A percentile compares a stretch with the other conserved stretches of the same genome.
Evolutionary conservation across 1,140 invertebrate genomes (phyloP).

Genomic region (Lutraria rhynchaena): DNA sequence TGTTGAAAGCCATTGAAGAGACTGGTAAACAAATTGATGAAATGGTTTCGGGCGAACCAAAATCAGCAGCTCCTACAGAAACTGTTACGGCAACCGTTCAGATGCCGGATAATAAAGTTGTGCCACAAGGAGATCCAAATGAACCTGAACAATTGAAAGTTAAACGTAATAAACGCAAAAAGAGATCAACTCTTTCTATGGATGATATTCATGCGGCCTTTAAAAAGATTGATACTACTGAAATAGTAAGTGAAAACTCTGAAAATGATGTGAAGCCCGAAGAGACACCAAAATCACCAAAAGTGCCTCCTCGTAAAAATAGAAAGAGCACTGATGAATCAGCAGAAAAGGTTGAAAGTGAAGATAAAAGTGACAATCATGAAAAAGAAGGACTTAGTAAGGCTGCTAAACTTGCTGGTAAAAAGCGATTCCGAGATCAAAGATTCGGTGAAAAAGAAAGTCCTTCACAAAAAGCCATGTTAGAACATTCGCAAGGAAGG

Average conservation of each 20-base stretch:
- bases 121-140: slow-evolving; percentile 49
- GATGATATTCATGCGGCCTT: slow-evolving; percentile 76
- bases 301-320: slow-evolving; percentile 36
- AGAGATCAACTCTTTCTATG: slow-evolving; percentile 69
- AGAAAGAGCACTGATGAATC: slow-evolving; percentile 33
- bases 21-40: slow-evolving; percentile 67
- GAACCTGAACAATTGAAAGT: slow-evolving; percentile 69
- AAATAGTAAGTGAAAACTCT: slow-evolving; percentile 18
- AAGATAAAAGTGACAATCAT: slow-evolving; percentile 41
- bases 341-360: slow-evolving; percentile 44
- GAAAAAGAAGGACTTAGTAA: slow-evolving; percentile 64
- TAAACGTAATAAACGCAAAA: slow-evolving; percentile 73
- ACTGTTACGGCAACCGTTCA: slow-evolving; percentile 41
- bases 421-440: slow-evolving; percentile 72
- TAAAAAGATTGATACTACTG: slow-evolving; percentile 54
- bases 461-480: slow-evolving; percentile 55
- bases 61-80: slow-evolving; percentile 42
- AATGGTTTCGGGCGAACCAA: slow-evolving; percentile 45
- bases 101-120: slow-evolving; percentile 32
- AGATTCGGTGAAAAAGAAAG: slow-evolving; percentile 74
- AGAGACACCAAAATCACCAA: slow-evolving; percentile 58
- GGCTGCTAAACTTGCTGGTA: slow-evolving; percentile 74
- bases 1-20: slow-evolving; percentile 78
- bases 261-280: slow-evolving; percentile 43
- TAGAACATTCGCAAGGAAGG: slow-evolving; percentile 54